Percentiles rank a stretch among this genome's conserved stretches.
phyloP scores from a whole-genome alignment of 2,888 invertebrate genomes.

The Diarsia dahlii region DNA sequence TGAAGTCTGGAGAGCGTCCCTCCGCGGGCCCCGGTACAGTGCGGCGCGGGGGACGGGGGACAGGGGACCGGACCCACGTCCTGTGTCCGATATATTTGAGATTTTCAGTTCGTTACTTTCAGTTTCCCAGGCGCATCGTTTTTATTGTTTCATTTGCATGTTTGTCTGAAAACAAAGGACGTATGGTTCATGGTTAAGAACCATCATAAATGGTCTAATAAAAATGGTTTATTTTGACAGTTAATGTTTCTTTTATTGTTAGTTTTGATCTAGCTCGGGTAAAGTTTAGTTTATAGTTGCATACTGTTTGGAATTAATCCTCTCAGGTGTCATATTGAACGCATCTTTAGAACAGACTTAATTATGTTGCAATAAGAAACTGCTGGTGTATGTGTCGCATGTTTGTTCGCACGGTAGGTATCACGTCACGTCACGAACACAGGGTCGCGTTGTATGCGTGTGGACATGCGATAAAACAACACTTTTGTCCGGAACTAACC shows the following conservation, averaged over 20 bases:
- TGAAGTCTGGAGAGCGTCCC: constrained; percentile 57
- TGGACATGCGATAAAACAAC: constrained; percentile 42
- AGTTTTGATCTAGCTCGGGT: background rate
- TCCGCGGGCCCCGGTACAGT: constrained; percentile 4
- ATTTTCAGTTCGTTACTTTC: constrained; percentile 22
- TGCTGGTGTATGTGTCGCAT: background rate
- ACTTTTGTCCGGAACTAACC: constrained; percentile 37
- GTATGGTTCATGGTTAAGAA: background rate
- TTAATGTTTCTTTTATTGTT: background rate
- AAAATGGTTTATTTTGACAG: background rate
- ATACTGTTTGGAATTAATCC: background rate
- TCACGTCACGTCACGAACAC: background rate
- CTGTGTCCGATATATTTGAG: constrained; percentile 25
- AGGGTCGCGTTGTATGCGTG: background rate
- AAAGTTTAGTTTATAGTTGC: background rate
- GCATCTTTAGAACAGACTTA: background rate
- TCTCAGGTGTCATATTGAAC: background rate
- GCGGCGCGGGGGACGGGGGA: background rate
- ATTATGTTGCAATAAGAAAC: background rate
- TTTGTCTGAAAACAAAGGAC: background rate
- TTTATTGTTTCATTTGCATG: constrained; percentile 26
- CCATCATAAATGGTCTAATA: no score
- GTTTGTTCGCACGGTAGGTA: background rate
- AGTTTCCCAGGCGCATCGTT: background rate
- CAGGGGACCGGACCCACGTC: background rate